phyloP scores from a whole-genome alignment of 2,113 vertebrate species.

The Amphilophus citrinellus region DNA sequence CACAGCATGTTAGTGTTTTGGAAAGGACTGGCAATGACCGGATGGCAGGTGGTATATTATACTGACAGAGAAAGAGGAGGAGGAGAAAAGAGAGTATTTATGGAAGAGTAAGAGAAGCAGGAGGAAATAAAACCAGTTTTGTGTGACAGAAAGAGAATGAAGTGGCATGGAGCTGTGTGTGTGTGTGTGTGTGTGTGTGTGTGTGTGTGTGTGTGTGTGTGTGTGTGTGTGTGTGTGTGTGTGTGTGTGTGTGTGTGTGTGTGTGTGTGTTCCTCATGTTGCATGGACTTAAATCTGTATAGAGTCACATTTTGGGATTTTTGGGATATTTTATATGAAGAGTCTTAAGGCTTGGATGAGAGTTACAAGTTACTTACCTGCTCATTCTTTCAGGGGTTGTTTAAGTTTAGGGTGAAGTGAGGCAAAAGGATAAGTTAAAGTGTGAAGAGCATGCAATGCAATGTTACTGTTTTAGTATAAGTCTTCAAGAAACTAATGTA shows the following conservation, averaged over 20 bases:
- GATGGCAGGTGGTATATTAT: conserved; percentile 74
- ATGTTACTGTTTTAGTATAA: background rate
- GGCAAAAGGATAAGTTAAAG: too few relatives aligned
- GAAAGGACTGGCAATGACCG: conserved; percentile 61
- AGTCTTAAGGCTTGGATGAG: too few relatives aligned
- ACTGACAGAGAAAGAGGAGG: conserved; percentile 18
- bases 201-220: fast-evolving
- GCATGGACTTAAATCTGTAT: background rate
- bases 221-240: background rate
- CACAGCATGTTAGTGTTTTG: conserved; percentile 48
- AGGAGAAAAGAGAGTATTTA: conserved; percentile 12
- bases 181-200: fast-evolving
- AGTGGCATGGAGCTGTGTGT: background rate
- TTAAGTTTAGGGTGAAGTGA: background rate
- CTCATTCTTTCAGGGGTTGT: background rate
- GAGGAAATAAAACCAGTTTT: conserved; percentile 52
- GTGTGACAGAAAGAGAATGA: conserved; percentile 43
- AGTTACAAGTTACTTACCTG: too few relatives aligned
- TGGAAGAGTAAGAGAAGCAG: conserved; percentile 32
- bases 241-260: too few relatives aligned
- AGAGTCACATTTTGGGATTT: background rate
- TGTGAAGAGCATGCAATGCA: background rate
- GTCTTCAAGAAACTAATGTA: background rate
- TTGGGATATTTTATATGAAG: background rate
- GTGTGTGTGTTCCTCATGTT: background rate